These are phyloP conservation scores for Ancistrus triradiatus DNA, from an alignment of 2,113 vertebrate species.

Conservation along the genomic window DNA sequence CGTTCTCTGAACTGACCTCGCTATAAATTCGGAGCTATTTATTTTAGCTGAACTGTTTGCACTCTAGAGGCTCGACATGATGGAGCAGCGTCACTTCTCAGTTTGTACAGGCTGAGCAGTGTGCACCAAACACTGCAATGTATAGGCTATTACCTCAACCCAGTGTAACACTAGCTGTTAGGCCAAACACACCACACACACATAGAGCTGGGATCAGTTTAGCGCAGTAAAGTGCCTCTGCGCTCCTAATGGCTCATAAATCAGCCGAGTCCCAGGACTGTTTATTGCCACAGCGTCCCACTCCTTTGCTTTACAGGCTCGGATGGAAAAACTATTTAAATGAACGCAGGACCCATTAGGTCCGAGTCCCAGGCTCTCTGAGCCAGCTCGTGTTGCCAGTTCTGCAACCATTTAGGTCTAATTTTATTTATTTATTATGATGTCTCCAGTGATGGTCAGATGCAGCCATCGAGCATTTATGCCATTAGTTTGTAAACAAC, in stretches of 20 bases:
- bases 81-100: conserved; percentile 20
- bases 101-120: not conserved
- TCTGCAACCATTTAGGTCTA: conserved; percentile 26
- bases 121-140: conserved; percentile 15
- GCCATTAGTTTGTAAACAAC: conserved; percentile 27
- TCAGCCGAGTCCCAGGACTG: conserved; percentile 48
- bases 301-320: conserved; percentile 47
- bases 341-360: conserved; percentile 54
- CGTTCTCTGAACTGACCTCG: too few species aligned
- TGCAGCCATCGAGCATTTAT: conserved; percentile 35
- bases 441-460: conserved; percentile 25
- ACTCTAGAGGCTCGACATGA: conserved; percentile 10
- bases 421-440: conserved; percentile 36
- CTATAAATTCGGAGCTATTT: conserved; percentile 8
- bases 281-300: conserved; percentile 50
- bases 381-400: conserved; percentile 34
- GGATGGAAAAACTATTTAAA: conserved; percentile 57
- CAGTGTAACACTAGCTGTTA: conserved; percentile 28
- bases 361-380: conserved; percentile 41
- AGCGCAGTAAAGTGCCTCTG: conserved; percentile 49
- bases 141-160: conserved; percentile 39
- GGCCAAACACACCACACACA: conserved; percentile 13
- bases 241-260: conserved; percentile 55
- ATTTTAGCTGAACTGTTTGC: conserved; percentile 4
- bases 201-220: conserved; percentile 36